These are phyloP conservation scores for Synanthedon tipuliformis DNA, from an alignment of 2,888 invertebrate genomes.

Conservation along the genomic window DNA sequence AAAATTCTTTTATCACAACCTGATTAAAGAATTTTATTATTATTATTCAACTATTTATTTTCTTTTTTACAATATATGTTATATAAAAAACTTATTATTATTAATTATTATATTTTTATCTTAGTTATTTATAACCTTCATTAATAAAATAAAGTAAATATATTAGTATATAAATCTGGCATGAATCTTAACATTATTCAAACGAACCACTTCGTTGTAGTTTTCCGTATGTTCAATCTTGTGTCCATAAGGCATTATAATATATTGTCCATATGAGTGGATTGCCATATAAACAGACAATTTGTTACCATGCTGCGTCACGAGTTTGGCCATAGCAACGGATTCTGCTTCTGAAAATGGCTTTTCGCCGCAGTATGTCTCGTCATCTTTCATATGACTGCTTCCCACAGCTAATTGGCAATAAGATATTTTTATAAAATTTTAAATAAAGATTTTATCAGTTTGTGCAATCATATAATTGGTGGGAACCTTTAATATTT, in stretches of 20 bases:
- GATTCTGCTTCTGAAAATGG: slow-evolving; percentile 68
- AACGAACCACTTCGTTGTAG: slow-evolving; percentile 36
- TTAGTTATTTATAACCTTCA: too few relatives aligned
- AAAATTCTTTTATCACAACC: too few relatives aligned
- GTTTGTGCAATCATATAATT: too few relatives aligned
- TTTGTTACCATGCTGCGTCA: slow-evolving; percentile 27
- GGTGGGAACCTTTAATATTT: background rate
- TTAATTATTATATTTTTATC: too few relatives aligned
- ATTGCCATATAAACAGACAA: slow-evolving; percentile 69
- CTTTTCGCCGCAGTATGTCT: slow-evolving; percentile 45
- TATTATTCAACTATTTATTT: too few relatives aligned
- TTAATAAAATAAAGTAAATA: too few relatives aligned
- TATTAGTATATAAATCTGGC: too few relatives aligned
- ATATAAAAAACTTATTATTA: too few relatives aligned
- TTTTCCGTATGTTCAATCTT: slow-evolving; percentile 34
- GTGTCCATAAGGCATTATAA: slow-evolving; percentile 70
- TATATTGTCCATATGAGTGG: slow-evolving; percentile 74
- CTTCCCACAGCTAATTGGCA: slow-evolving; percentile 25
- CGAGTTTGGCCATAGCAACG: slow-evolving; percentile 39
- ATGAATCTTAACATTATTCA: too few relatives aligned
- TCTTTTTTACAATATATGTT: too few relatives aligned
- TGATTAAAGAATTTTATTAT: too few relatives aligned
- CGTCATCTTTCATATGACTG: slow-evolving; percentile 9
- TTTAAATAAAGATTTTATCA: background rate
- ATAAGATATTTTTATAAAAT: background rate